Percentiles rank a stretch among this genome's conserved stretches.
Evolutionary conservation across 2,888 invertebrate species (phyloP).

Genomic region (Eupithecia centaureata): DNA sequence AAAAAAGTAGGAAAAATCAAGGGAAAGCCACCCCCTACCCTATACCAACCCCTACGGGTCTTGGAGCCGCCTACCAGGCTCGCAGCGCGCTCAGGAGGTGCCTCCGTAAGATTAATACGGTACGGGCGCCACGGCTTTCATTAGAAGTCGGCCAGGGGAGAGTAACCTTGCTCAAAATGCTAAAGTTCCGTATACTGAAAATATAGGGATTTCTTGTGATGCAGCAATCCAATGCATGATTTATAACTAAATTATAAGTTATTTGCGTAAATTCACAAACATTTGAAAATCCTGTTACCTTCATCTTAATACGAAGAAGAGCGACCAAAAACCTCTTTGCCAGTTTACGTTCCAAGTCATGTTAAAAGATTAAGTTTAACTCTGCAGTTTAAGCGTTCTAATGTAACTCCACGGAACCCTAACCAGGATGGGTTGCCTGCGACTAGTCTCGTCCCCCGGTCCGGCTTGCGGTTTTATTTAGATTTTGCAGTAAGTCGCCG

Average conservation of each 20-base stretch:
- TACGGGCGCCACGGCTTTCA: slow-evolving; percentile 78
- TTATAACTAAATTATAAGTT: too few species aligned
- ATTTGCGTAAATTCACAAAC: too few species aligned
- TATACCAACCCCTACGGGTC: slow-evolving; percentile 47
- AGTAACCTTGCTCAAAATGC: not conserved
- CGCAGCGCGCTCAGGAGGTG: slow-evolving; percentile 68
- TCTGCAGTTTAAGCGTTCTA: not conserved
- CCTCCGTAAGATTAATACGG: slow-evolving; percentile 79
- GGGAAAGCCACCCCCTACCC: slow-evolving; percentile 65
- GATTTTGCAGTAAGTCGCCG: slow-evolving; percentile 43
- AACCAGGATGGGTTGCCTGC: slow-evolving; percentile 29
- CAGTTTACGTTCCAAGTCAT: too few species aligned
- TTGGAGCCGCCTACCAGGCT: slow-evolving; percentile 76
- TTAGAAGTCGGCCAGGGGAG: slow-evolving; percentile 73
- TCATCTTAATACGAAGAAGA: too few species aligned
- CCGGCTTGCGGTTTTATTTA: slow-evolving; percentile 51
- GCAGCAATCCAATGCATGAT: too few species aligned
- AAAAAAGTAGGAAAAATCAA: slow-evolving; percentile 67
- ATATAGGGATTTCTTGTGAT: too few species aligned
- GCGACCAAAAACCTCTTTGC: not conserved
- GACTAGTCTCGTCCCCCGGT: slow-evolving; percentile 39
- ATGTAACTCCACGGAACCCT: slow-evolving; percentile 25
- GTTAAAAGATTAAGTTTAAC: not conserved
- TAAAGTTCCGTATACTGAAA: slow-evolving; percentile 49
- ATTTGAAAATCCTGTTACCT: too few species aligned